Conservation (phyloP, 2,888 invertebrate species). For the Trissoscelio sp. region DNA sequence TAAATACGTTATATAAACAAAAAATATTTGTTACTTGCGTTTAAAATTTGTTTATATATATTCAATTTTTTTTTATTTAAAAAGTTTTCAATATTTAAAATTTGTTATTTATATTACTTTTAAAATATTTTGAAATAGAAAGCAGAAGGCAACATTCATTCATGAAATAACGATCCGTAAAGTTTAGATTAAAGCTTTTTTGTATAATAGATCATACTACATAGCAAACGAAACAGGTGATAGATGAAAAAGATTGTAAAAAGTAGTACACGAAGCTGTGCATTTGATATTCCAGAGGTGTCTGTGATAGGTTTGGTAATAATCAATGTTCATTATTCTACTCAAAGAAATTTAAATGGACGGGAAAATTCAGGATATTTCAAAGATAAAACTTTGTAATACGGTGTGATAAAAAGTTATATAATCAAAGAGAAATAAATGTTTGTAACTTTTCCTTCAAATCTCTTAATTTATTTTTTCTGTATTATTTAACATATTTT, state of each 20-base stretch:
- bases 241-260: conserved; percentile 25
- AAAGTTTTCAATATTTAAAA: too few relatives aligned
- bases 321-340: conserved; percentile 30
- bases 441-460: too few relatives aligned
- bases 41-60: too few relatives aligned
- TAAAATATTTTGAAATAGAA: too few relatives aligned
- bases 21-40: too few relatives aligned
- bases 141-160: not conserved
- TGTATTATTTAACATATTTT: too few relatives aligned
- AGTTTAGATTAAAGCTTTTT: not conserved
- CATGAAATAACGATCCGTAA: not conserved
- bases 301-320: conserved; percentile 20
- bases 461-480: too few relatives aligned
- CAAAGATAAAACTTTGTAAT: not conserved
- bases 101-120: too few relatives aligned
- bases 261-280: not conserved
- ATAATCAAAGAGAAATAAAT: too few relatives aligned
- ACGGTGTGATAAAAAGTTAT: too few relatives aligned
- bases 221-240: conserved; percentile 9
- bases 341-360: not conserved
- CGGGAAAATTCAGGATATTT: not conserved
- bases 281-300: conserved; percentile 29
- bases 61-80: too few relatives aligned
- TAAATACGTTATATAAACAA: too few relatives aligned
- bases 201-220: not conserved